phyloP scores from a whole-genome alignment of 2,888 invertebrate genomes.

The Leptinotarsa haldemani region DNA sequence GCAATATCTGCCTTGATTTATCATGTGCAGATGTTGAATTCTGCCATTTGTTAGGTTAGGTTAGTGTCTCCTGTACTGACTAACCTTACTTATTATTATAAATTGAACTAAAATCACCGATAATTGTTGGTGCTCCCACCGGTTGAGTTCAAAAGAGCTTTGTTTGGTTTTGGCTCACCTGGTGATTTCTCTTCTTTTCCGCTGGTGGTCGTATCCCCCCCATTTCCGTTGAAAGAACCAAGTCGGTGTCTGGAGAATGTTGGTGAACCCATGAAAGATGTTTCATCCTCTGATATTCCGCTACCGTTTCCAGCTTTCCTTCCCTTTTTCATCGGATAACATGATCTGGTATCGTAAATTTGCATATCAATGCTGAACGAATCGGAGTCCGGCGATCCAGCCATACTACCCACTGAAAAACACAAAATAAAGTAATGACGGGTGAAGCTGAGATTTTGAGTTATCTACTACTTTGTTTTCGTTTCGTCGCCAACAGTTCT shows the following conservation, averaged over 20 bases:
- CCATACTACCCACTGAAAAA: conserved; percentile 72
- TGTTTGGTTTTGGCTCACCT: conserved; percentile 58
- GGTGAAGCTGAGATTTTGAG: neutral
- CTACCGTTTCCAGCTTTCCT: conserved; percentile 65
- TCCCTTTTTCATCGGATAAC: conserved; percentile 69
- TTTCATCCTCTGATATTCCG: conserved; percentile 73
- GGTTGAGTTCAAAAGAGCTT: too few species aligned
- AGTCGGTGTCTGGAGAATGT: conserved; percentile 74
- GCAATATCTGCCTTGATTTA: too few species aligned
- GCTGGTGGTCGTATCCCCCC: conserved; percentile 54
- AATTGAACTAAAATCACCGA: too few species aligned
- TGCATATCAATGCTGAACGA: conserved; percentile 82
- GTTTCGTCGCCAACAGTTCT: conserved; percentile 74
- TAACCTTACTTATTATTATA: too few species aligned
- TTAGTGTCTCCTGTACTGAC: too few species aligned
- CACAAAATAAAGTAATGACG: neutral
- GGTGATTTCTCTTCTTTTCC: conserved; percentile 70
- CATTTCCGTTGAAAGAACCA: conserved; percentile 73
- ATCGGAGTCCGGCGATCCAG: conserved; percentile 79
- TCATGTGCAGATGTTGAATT: too few species aligned
- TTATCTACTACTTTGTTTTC: conserved; percentile 70
- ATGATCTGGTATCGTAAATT: conserved; percentile 78
- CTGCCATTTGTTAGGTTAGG: too few species aligned
- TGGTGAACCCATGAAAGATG: conserved; percentile 74
- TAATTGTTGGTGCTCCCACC: too few species aligned